Evolutionary conservation across 2,113 vertebrate species (phyloP).

Genomic region (Hyperoodon ampullatus): DNA sequence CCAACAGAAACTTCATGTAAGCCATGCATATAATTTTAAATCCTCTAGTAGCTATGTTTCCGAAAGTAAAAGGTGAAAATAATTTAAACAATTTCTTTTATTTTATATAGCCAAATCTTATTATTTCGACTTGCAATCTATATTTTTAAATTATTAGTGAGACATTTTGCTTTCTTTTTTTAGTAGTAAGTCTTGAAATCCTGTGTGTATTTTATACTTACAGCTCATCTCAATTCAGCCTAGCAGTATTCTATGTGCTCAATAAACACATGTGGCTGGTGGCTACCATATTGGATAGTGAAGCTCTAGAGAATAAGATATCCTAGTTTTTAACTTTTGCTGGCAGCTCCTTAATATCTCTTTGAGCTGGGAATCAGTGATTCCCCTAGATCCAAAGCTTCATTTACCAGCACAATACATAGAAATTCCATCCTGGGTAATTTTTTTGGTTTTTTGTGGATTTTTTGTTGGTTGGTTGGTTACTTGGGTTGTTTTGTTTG

Average conservation of each 20-base stretch:
- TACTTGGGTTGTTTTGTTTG: no score
- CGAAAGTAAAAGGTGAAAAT: not conserved
- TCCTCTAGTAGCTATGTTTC: not conserved
- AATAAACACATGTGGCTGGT: not conserved
- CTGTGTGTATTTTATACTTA: not conserved
- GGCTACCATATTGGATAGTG: not conserved
- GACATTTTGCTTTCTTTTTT: not conserved
- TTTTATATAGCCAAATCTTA: not conserved
- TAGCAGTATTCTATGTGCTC: not conserved
- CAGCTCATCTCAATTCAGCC: not conserved
- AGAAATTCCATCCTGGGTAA: not conserved
- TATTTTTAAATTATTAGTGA: not conserved
- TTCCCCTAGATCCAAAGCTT: not conserved
- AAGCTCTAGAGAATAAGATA: not conserved
- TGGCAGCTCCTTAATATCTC: not conserved
- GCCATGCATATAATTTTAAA: not conserved
- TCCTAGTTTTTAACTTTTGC: not conserved
- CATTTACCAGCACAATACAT: not conserved
- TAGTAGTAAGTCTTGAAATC: not conserved
- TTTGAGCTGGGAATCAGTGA: not conserved
- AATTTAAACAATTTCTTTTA: not conserved
- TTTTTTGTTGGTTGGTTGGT: no score
- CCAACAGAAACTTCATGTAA: not conserved
- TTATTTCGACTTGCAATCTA: slow-evolving; percentile 4
- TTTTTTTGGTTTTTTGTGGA: no score